Conservation (phyloP, 35 echinoderm and acorn worm species). For the Apostichopus californicus region DNA sequence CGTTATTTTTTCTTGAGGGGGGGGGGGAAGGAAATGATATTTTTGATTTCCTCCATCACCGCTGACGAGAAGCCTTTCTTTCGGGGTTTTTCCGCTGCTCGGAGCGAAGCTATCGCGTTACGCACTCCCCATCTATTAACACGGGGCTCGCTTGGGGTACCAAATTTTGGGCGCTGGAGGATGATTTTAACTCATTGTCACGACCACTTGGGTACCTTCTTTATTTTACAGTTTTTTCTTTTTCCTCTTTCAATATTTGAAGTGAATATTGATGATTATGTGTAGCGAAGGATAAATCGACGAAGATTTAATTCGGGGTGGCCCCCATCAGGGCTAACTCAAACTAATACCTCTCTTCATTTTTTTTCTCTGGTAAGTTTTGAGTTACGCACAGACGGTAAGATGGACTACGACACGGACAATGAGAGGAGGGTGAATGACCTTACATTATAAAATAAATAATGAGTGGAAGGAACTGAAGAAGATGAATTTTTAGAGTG, state of each 20-base stretch:
- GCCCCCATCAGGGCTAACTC: too few species aligned
- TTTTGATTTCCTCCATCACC: background rate
- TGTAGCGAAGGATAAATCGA: too few species aligned
- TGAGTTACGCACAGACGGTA: background rate
- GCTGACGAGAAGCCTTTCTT: background rate
- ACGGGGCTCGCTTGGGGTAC: background rate
- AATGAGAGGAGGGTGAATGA: background rate
- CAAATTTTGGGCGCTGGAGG: background rate
- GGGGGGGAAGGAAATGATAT: background rate
- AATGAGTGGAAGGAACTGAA: background rate
- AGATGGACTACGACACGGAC: background rate
- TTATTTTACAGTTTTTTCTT: too few species aligned
- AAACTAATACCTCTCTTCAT: background rate
- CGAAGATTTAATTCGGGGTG: background rate
- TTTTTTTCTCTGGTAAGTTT: background rate
- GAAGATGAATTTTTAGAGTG: background rate
- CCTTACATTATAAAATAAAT: background rate
- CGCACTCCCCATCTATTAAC: background rate
- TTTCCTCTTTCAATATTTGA: too few species aligned
- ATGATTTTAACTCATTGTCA: background rate
- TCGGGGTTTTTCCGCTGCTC: background rate
- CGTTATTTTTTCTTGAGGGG: background rate
- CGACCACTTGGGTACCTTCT: too few species aligned
- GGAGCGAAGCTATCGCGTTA: background rate
- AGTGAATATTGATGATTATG: too few species aligned